These are phyloP conservation scores for Zingel zingel DNA, from an alignment of 2,113 vertebrate genomes.

Conservation along the genomic window DNA sequence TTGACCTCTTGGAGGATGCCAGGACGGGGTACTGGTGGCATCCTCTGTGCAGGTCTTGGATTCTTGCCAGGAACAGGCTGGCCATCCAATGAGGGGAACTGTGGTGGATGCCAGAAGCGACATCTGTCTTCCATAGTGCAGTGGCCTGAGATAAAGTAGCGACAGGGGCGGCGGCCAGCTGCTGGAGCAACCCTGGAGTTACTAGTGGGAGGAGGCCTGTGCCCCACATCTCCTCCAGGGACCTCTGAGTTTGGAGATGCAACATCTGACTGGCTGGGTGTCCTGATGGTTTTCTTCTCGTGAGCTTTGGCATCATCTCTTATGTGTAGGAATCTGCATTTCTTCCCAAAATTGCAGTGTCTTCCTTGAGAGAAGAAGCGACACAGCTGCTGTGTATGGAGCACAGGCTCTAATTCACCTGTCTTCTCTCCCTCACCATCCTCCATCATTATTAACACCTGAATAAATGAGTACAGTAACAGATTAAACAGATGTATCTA, in stretches of 20 bases:
- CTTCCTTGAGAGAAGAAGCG: conserved; percentile 85
- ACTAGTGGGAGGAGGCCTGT: not conserved
- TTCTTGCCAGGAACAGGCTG: not conserved
- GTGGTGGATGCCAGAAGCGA: conserved; percentile 85
- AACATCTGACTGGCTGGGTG: not conserved
- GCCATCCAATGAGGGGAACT: conserved; percentile 61
- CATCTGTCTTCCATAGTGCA: conserved; percentile 86
- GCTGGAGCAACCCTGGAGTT: conserved; percentile 33
- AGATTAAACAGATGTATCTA: not conserved
- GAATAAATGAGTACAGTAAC: conserved; percentile 6
- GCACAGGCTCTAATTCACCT: conserved; percentile 7
- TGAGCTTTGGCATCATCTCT: conserved; percentile 41
- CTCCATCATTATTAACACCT: conserved; percentile 60
- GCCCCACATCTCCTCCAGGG: conserved; percentile 7
- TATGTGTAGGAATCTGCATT: conserved; percentile 84
- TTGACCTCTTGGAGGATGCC: conserved; percentile 72
- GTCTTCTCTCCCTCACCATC: conserved; percentile 23
- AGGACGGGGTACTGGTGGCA: conserved; percentile 38
- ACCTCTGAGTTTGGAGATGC: not conserved
- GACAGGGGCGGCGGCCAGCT: conserved; percentile 75
- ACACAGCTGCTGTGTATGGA: conserved; percentile 70
- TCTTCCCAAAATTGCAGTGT: conserved; percentile 83
- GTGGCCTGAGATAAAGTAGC: conserved; percentile 86
- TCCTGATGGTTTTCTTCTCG: conserved; percentile 24
- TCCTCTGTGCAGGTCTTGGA: conserved; percentile 10